phyloP scores from a whole-genome alignment of 2,113 vertebrate genomes.

The Mola mola region DNA sequence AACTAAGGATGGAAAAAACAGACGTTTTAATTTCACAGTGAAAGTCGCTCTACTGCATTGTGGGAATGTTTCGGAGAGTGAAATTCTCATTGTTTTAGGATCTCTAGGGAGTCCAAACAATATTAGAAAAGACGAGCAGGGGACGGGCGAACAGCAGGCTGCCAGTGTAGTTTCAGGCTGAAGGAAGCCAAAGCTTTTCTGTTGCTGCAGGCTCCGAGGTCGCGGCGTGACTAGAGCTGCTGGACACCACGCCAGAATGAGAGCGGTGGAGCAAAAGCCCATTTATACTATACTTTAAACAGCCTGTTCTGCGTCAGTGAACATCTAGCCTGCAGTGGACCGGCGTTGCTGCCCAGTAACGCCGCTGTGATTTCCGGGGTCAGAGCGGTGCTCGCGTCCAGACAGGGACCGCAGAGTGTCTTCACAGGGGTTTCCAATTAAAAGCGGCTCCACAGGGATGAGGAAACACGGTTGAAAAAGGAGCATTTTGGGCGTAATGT shows the following conservation, averaged over 20 bases:
- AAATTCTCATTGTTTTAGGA: conserved; percentile 38
- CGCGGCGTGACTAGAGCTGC: conserved; percentile 37
- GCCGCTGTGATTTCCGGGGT: conserved; percentile 67
- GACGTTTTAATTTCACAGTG: conserved; percentile 54
- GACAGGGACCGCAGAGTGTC: conserved; percentile 42
- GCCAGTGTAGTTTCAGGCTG: conserved; percentile 45
- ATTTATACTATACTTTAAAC: conserved; percentile 67
- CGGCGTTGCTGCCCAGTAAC: conserved; percentile 41
- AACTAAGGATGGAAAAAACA: conserved; percentile 55
- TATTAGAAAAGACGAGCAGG: conserved; percentile 32
- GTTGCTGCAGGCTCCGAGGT: conserved; percentile 26
- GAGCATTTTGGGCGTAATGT: too few species aligned
- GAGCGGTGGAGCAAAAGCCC: conserved; percentile 29
- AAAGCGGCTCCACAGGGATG: conserved; percentile 21
- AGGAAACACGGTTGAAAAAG: conserved; percentile 13
- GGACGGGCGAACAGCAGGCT: conserved; percentile 43
- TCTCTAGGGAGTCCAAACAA: conserved; percentile 42
- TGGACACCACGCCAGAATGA: conserved; percentile 28
- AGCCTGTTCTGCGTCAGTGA: conserved; percentile 57
- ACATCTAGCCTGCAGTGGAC: conserved; percentile 38
- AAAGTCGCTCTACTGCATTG: conserved; percentile 25
- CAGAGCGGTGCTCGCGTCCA: conserved; percentile 50
- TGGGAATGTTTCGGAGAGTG: conserved; percentile 27
- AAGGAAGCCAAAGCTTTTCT: conserved; percentile 40
- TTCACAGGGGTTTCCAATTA: conserved; percentile 60